These are phyloP conservation scores for Epinephelus awoara DNA, from an alignment of 2,797 vertebrate genomes.

Conservation along the genomic window DNA sequence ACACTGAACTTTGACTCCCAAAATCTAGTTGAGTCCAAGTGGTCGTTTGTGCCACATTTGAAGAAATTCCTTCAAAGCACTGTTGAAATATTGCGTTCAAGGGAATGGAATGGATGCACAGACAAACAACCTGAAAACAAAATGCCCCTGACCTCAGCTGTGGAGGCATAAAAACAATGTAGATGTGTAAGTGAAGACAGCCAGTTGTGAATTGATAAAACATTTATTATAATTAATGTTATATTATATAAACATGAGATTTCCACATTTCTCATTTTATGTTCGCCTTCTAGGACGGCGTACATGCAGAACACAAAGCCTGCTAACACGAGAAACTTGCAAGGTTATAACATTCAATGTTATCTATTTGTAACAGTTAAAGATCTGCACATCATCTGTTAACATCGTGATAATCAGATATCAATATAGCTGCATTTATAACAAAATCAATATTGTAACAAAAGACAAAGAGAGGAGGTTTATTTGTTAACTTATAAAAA, in stretches of 20 bases:
- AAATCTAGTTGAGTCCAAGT: too few relatives aligned
- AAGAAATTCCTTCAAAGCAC: too few relatives aligned
- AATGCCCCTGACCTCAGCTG: too few relatives aligned
- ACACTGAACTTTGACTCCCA: too few relatives aligned
- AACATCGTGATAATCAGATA: constrained; percentile 67
- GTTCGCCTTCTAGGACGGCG: constrained; percentile 49
- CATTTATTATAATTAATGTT: constrained; percentile 82
- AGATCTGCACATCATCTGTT: constrained; percentile 75
- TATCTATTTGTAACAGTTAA: constrained; percentile 74
- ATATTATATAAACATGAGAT: constrained; percentile 76
- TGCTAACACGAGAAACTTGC: constrained; percentile 68
- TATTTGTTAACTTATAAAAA: constrained; percentile 84
- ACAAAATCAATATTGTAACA: constrained; percentile 79
- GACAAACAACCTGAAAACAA: too few relatives aligned
- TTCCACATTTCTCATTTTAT: constrained; percentile 68
- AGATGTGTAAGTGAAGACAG: constrained; percentile 14
- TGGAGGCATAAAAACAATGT: background rate
- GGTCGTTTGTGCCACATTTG: too few relatives aligned
- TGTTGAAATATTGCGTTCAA: too few relatives aligned
- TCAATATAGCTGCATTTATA: constrained; percentile 83
- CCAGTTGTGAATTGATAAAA: constrained; percentile 67
- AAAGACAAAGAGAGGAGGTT: constrained; percentile 74
- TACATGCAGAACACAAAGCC: constrained; percentile 80
- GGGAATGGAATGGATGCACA: too few relatives aligned
- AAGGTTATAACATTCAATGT: constrained; percentile 80